phyloP scores from a whole-genome alignment of 1,140 invertebrate species.

The Drosophila neocordata region DNA sequence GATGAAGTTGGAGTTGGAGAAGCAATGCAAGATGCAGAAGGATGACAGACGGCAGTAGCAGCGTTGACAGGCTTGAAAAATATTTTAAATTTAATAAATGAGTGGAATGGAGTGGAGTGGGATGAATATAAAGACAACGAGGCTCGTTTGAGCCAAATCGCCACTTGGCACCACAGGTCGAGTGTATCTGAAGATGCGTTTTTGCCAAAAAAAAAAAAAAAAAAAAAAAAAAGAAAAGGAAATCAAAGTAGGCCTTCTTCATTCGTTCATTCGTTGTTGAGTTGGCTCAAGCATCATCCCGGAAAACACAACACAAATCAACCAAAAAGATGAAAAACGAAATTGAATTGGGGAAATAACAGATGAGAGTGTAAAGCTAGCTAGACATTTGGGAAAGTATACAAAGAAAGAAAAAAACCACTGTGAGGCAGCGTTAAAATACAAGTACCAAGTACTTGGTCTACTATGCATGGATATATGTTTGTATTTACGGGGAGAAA shows the following conservation, averaged over 20 bases:
- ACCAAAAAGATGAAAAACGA: not conserved
- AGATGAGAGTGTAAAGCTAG: constrained; percentile 1
- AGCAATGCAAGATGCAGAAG: not conserved
- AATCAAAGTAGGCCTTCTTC: constrained; percentile 4
- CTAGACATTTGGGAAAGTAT: constrained; percentile 6
- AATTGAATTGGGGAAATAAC: not conserved
- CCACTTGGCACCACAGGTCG: constrained; percentile 3
- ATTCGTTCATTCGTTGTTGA: constrained; percentile 2
- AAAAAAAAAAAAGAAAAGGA: too few species aligned
- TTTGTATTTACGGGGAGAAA: not conserved
- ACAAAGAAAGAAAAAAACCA: constrained; percentile 28
- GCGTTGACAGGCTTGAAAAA: constrained; percentile 45
- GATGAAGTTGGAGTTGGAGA: not conserved
- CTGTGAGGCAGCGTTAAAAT: constrained; percentile 6
- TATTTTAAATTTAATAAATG: not conserved
- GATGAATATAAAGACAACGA: not conserved
- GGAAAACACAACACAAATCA: constrained; percentile 52
- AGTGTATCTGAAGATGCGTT: constrained; percentile 30
- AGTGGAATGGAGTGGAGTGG: not conserved
- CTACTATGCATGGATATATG: not conserved
- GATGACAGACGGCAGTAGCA: constrained; percentile 45
- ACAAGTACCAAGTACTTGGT: not conserved
- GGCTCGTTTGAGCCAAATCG: constrained; percentile 1
- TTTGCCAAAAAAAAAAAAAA: constrained; percentile 5
- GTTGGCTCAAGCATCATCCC: constrained; percentile 61